These are phyloP conservation scores for Arremon aurantiirostris DNA, from an alignment of 2,797 vertebrate species.

Conservation along the genomic window DNA sequence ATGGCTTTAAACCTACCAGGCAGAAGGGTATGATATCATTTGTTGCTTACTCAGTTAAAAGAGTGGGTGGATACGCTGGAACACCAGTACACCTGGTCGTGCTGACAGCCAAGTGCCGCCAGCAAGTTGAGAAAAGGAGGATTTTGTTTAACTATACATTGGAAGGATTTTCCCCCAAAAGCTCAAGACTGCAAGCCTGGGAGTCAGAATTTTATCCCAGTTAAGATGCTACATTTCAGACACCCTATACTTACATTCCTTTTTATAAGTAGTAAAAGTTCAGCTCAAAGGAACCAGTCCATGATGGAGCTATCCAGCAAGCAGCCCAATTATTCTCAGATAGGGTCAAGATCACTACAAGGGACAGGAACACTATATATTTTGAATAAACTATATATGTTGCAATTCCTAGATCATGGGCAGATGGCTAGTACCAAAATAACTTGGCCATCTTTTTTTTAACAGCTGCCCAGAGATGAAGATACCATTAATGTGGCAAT, in stretches of 20 bases:
- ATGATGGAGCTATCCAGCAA: not conserved
- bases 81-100: constrained; percentile 12
- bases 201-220: not conserved
- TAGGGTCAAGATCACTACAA: not conserved
- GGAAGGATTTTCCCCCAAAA: not conserved
- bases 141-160: not conserved
- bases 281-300: not conserved
- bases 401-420: not conserved
- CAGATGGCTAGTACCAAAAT: not conserved
- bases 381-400: not conserved
- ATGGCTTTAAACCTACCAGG: not conserved
- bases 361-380: not conserved
- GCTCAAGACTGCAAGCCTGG: not conserved
- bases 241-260: not conserved
- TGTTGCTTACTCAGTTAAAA: constrained; percentile 8
- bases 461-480: not conserved
- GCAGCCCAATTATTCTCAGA: not conserved
- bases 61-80: constrained; percentile 15
- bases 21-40: constrained; percentile 16
- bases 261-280: not conserved
- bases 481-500: not conserved
- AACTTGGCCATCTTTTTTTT: not conserved
- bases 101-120: constrained; percentile 7
- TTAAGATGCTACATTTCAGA: not conserved
- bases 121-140: not conserved